Percentiles rank a stretch among this genome's conserved stretches.
Evolutionary conservation across 2,797 vertebrate species (phyloP).

Genomic region (Argya squamiceps): DNA sequence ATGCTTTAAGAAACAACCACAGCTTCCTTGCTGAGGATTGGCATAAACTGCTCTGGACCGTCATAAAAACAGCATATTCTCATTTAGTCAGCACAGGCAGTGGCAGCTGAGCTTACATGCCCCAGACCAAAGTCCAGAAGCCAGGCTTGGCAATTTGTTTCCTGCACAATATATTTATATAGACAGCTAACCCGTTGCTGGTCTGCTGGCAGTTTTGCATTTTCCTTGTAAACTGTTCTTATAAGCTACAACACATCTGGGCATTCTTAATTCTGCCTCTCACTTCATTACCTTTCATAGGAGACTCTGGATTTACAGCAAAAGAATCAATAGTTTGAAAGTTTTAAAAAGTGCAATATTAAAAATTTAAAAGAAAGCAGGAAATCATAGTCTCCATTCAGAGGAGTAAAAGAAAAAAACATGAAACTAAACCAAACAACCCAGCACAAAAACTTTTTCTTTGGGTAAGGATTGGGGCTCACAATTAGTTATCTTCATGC

Average conservation of each 20-base stretch:
- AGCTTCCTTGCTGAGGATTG: neutral
- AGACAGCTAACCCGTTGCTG: slow-evolving; percentile 29
- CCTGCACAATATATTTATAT: slow-evolving; percentile 51
- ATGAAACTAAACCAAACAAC: neutral
- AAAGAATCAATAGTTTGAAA: slow-evolving; percentile 60
- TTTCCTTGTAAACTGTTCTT: slow-evolving; percentile 58
- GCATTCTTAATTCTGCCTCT: slow-evolving; percentile 68
- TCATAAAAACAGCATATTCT: neutral
- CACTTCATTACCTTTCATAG: slow-evolving; percentile 71
- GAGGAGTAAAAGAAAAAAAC: neutral
- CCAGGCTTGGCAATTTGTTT: neutral
- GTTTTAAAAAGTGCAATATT: slow-evolving; percentile 62
- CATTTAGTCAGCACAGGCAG: neutral
- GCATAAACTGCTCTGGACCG: neutral
- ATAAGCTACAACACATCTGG: slow-evolving; percentile 61
- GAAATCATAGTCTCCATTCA: slow-evolving; percentile 54
- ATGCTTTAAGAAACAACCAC: neutral
- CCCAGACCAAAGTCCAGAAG: slow-evolving; percentile 35
- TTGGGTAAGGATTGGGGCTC: neutral
- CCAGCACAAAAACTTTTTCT: slow-evolving; percentile 28
- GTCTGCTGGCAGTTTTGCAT: slow-evolving; percentile 58
- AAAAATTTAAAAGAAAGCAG: slow-evolving; percentile 63
- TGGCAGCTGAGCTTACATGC: neutral
- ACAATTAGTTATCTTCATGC: slow-evolving; percentile 32
- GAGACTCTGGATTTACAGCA: slow-evolving; percentile 53